Base-by-base conservation (phyloP, 2,888 invertebrate genomes). In the Cheilosia vernalis region DNA sequence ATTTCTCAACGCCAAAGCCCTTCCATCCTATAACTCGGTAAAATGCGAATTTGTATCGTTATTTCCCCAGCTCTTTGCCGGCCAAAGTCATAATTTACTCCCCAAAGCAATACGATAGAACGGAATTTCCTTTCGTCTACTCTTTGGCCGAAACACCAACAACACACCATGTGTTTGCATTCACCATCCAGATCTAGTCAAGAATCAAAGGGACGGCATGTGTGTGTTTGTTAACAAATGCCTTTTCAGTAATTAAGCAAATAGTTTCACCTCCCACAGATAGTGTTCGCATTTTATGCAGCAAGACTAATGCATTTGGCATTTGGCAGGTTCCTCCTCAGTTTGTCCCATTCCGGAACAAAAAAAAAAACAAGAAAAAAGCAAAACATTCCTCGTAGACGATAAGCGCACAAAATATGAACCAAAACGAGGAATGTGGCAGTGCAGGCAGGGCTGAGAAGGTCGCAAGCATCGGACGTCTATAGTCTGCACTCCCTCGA, bases 221-320 rank as follows among this genome's bases (percentile, higher is more conserved):
- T 13, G 49, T 9, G 33, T 40, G 33, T 44, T 9, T 44, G 58
- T 40, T 66, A 53, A 30, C 64, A 74, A 84, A 79, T 58, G 42
- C 83, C 73, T 74, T 47, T 74, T 79, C 84, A 69, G 80, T 84
- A 84, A 84, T 84, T 80, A 84, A 84, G 74, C 84, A 74, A 78
- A 67, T 69, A 70, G 69, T 69, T 84, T 70, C 74, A 74, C 73
- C 64, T 64, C 55, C 80, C 74, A 33, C 24, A 30, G 42, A 66
- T 66, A 58, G 30, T 24, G 37, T 79, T 80, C 53, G 73, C 44
- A 73, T 80, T 73, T 80, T 61, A 21, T 53, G 60, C 74, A 56
- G 63, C 56, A 73, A 73, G 66, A 73, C 72, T 72, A 73, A 19
- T 83, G 83, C 83, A 83, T 69, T 81, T 61, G 60, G 72, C 40